phyloP scores from a whole-genome alignment of 2,797 vertebrate species.

The Distichodus sexfasciatus region DNA sequence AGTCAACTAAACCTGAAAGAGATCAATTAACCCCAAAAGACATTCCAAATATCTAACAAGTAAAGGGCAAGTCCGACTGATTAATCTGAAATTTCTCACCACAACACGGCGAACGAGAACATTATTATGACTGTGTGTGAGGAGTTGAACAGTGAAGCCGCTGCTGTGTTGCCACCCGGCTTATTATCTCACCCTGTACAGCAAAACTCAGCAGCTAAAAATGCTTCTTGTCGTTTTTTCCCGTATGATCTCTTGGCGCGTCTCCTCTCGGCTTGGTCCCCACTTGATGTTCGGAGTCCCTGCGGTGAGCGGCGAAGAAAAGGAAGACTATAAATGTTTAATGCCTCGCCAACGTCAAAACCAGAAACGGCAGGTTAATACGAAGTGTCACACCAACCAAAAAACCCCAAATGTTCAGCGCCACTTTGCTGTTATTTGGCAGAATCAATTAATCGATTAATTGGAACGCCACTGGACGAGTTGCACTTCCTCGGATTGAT shows the following conservation, averaged over 20 bases:
- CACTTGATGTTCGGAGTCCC: conserved; percentile 34
- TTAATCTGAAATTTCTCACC: too few species aligned
- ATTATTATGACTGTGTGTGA: background rate
- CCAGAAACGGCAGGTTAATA: conserved; percentile 47
- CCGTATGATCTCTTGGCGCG: conserved; percentile 26
- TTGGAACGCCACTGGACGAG: conserved; percentile 44
- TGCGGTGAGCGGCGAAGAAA: conserved; percentile 39
- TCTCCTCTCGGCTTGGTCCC: conserved; percentile 35
- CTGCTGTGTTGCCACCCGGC: conserved; percentile 9
- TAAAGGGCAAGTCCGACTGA: too few species aligned
- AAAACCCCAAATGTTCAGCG: conserved; percentile 28
- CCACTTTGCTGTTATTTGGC: conserved; percentile 39
- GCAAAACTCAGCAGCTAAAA: conserved; percentile 31
- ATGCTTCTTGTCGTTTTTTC: conserved; percentile 25
- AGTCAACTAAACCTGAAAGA: too few species aligned
- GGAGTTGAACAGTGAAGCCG: background rate
- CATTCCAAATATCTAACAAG: too few species aligned
- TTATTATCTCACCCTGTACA: conserved; percentile 16
- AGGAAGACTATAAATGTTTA: conserved; percentile 49
- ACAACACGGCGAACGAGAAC: background rate
- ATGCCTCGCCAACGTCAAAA: conserved; percentile 46
- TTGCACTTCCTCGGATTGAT: conserved; percentile 41
- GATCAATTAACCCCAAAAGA: too few species aligned
- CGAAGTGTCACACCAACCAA: conserved; percentile 45
- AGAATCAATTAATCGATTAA: conserved; percentile 53